Percentiles rank a stretch among this genome's conserved stretches.
Evolutionary conservation across 2,797 vertebrate species (phyloP).

Genomic region (Siniperca scherzeri): DNA sequence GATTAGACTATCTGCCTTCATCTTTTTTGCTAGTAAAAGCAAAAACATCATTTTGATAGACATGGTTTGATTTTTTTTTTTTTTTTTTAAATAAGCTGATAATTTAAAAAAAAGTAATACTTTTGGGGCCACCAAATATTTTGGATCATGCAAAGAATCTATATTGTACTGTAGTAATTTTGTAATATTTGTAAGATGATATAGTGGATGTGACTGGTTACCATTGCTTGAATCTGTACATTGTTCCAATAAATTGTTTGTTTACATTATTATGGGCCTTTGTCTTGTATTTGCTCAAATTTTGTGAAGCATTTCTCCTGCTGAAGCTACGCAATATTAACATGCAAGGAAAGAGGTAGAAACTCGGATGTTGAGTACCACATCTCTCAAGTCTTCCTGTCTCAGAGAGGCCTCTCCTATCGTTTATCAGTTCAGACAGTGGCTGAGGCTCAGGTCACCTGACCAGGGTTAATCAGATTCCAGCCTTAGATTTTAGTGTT

Average conservation of each 20-base stretch:
- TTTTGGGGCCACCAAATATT: slow-evolving; percentile 99
- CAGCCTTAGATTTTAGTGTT: background rate
- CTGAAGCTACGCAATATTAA: background rate
- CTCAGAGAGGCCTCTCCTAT: background rate
- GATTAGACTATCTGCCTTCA: slow-evolving; percentile 90
- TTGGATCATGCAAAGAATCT: slow-evolving; percentile 99
- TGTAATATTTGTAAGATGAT: slow-evolving; percentile 99
- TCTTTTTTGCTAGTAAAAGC: slow-evolving; percentile 88
- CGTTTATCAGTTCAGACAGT: background rate
- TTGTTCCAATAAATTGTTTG: slow-evolving; percentile 98
- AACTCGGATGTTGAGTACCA: background rate
- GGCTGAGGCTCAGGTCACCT: background rate
- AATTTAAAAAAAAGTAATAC: slow-evolving; percentile 90
- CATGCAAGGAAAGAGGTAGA: background rate
- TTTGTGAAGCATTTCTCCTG: background rate
- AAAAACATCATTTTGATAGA: slow-evolving; percentile 94
- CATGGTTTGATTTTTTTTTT: slow-evolving; percentile 91
- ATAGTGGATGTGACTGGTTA: slow-evolving; percentile 98
- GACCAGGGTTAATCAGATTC: background rate
- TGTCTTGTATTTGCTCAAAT: slow-evolving; percentile 25
- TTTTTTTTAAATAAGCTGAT: slow-evolving; percentile 91
- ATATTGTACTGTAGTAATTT: slow-evolving; percentile 99
- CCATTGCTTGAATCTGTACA: slow-evolving; percentile 99
- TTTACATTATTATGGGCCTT: slow-evolving; percentile 89
- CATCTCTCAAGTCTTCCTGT: background rate